phyloP scores from a whole-genome alignment of 64 coral and sea anemone genomes.

The Montipora foliosa region DNA sequence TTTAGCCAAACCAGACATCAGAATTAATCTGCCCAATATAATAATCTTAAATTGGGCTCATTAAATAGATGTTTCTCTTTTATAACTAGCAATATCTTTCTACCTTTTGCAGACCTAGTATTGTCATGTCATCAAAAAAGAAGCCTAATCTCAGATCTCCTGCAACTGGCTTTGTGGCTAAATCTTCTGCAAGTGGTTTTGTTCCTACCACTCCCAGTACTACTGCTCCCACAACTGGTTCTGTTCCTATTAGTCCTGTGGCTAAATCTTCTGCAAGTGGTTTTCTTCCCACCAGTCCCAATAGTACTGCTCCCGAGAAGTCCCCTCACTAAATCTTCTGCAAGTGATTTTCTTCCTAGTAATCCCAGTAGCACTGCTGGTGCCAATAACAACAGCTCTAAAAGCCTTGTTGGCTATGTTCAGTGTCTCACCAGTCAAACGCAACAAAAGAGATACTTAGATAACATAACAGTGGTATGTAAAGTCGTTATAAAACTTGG shows the following conservation, averaged over 20 bases:
- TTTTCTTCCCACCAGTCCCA: too few relatives aligned
- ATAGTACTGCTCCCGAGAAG: neutral
- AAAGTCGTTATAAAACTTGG: constrained; percentile 24
- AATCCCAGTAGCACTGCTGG: too few relatives aligned
- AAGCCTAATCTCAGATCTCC: neutral
- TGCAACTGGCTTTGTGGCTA: too few relatives aligned
- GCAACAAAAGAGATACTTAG: constrained; percentile 58
- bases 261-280: too few relatives aligned
- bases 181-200: too few relatives aligned
- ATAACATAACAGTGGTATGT: constrained; percentile 3
- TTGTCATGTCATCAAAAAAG: neutral
- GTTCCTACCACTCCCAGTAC: too few relatives aligned
- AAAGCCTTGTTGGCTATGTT: constrained; percentile 56
- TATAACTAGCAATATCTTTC: neutral
- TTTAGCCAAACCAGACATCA: neutral
- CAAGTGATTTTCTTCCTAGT: neutral
- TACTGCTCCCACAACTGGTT: too few relatives aligned
- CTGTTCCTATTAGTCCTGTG: too few relatives aligned
- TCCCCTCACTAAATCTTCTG: neutral
- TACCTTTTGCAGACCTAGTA: neutral
- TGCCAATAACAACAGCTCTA: neutral
- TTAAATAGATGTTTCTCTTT: neutral
- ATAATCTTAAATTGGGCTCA: too few relatives aligned
- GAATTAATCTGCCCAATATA: too few relatives aligned
- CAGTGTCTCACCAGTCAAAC: constrained; percentile 54